Evolutionary conservation across 2,888 invertebrate species (phyloP).

Genomic region (Orthosia gracilis): DNA sequence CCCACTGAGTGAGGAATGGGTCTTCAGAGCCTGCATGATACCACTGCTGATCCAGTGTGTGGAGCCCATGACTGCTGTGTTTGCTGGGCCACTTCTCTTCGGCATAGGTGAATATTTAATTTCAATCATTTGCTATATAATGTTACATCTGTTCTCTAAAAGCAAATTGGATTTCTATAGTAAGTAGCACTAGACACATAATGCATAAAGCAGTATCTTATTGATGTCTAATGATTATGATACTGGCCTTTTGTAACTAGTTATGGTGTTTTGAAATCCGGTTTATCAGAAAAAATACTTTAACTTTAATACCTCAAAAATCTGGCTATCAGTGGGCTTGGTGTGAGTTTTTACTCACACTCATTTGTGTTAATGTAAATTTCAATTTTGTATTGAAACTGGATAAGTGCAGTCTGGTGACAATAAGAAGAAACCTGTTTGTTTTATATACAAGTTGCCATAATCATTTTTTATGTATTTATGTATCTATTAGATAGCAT

Average conservation of each 20-base stretch:
- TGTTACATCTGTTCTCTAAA: not conserved
- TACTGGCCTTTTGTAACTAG: not conserved
- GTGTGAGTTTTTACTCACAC: too few relatives aligned
- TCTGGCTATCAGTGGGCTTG: too few relatives aligned
- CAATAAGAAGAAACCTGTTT: too few relatives aligned
- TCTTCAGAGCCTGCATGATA: conserved; percentile 98
- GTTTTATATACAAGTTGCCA: too few relatives aligned
- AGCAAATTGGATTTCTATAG: not conserved
- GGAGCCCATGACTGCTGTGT: conserved; percentile 93
- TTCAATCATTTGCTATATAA: too few relatives aligned
- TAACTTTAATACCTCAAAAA: too few relatives aligned
- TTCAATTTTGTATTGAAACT: too few relatives aligned
- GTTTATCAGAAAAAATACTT: not conserved
- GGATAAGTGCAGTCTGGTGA: too few relatives aligned
- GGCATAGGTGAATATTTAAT: conserved; percentile 93
- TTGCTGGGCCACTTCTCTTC: conserved; percentile 97
- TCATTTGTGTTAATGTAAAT: too few relatives aligned
- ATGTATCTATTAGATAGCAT: too few relatives aligned
- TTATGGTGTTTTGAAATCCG: too few relatives aligned
- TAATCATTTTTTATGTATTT: too few relatives aligned
- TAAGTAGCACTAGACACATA: not conserved
- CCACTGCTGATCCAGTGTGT: conserved; percentile 97
- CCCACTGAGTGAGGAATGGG: conserved; percentile 98
- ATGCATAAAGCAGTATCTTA: not conserved
- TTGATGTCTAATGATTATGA: not conserved